These are phyloP conservation scores for Pseudochirops corinnae DNA, from an alignment of 2,797 vertebrate species.

Conservation along the genomic window DNA sequence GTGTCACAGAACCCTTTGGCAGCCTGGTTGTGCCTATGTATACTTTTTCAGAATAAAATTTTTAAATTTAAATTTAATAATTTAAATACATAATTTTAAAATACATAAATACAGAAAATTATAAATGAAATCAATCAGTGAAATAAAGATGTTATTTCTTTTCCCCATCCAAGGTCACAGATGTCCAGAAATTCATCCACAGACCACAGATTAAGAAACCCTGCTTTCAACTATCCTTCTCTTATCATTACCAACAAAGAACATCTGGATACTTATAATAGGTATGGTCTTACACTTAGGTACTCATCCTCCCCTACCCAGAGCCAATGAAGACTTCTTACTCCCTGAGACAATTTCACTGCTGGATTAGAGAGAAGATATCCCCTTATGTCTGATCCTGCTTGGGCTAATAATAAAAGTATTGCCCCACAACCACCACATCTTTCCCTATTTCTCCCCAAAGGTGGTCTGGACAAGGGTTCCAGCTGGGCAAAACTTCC, in stretches of 20 bases:
- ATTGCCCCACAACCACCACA: not conserved
- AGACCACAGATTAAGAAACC: not conserved
- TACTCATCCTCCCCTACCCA: not conserved
- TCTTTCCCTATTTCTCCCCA: not conserved
- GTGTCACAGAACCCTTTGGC: not conserved
- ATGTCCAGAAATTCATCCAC: not conserved
- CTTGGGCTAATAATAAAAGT: not conserved
- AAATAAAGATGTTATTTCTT: not conserved
- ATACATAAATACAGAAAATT: not conserved
- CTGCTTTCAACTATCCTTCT: not conserved
- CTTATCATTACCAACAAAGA: not conserved
- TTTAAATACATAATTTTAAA: too few species aligned
- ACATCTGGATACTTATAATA: not conserved
- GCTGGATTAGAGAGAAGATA: not conserved
- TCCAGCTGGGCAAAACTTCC: not conserved
- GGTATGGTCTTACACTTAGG: not conserved
- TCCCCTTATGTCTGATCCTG: not conserved
- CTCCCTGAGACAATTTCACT: not conserved
- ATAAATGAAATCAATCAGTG: not conserved
- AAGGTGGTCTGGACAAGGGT: too few species aligned
- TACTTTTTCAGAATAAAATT: not conserved
- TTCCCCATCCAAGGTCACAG: not conserved
- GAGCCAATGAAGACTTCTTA: not conserved
- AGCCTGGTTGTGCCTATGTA: not conserved
- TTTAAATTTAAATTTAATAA: not conserved